These are phyloP conservation scores for Amblyraja radiata DNA, from an alignment of 2,797 vertebrate genomes.

Conservation along the genomic window DNA sequence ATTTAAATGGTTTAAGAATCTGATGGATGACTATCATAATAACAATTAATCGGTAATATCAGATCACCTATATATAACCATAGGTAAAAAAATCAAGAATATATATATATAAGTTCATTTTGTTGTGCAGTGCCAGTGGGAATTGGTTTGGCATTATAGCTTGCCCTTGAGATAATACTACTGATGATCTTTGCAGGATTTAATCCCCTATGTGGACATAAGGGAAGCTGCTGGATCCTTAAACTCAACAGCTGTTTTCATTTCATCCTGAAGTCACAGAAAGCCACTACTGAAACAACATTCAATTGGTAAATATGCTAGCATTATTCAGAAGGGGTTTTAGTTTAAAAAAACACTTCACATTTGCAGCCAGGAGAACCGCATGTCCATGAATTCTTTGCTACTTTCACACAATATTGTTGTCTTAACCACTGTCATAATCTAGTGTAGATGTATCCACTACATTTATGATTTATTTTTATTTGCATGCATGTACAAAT, in stretches of 20 bases:
- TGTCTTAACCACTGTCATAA: background rate
- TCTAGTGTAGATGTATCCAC: background rate
- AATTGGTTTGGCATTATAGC: background rate
- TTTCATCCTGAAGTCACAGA: background rate
- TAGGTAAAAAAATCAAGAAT: too few relatives aligned
- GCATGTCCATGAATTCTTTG: background rate
- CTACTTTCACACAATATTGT: background rate
- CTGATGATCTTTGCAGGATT: background rate
- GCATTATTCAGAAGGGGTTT: background rate
- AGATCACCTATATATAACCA: background rate
- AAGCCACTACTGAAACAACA: background rate
- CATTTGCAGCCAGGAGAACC: background rate
- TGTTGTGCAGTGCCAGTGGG: background rate
- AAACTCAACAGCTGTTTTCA: constrained; percentile 22
- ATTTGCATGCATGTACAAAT: background rate
- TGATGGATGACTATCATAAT: background rate
- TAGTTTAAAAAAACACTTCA: background rate
- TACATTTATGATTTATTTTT: background rate
- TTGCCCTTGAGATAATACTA: background rate
- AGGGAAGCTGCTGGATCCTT: background rate
- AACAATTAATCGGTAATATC: background rate
- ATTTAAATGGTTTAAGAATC: background rate
- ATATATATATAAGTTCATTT: background rate
- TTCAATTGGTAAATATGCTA: background rate
- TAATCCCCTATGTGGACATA: background rate